Percentiles rank a stretch among this genome's conserved stretches.
These are phyloP conservation scores for Darevskia nairensis DNA, from an alignment of 2,797 vertebrate genomes.

Conservation along the genomic window DNA sequence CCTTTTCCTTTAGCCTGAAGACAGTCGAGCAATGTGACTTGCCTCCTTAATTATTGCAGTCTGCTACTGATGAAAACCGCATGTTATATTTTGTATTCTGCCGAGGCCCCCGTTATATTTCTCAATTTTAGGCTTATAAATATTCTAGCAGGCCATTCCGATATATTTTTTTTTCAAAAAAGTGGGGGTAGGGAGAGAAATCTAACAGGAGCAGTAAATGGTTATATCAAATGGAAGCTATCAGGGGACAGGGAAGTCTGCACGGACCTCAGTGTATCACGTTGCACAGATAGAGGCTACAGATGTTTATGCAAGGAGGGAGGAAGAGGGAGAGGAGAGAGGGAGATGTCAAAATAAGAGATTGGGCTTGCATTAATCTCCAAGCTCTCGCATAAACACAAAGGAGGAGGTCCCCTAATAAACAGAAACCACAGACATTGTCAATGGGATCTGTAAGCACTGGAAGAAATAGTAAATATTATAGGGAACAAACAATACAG, in stretches of 20 bases:
- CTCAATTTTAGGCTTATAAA: constrained; percentile 63
- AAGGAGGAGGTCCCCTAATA: too few species aligned
- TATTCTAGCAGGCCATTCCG: constrained; percentile 50
- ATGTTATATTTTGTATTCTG: constrained; percentile 55
- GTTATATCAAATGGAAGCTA: constrained; percentile 60
- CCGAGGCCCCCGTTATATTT: constrained; percentile 46
- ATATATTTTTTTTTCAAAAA: constrained; percentile 30
- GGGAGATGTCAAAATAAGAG: constrained; percentile 32
- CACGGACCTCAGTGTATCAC: constrained; percentile 49
- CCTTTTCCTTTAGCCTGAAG: not conserved
- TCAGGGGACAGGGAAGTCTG: constrained; percentile 28
- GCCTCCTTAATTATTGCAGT: constrained; percentile 48
- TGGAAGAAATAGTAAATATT: too few species aligned
- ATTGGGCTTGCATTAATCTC: not conserved
- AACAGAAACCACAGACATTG: too few species aligned
- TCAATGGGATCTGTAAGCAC: too few species aligned
- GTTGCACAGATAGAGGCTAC: constrained; percentile 56
- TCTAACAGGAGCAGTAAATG: constrained; percentile 48
- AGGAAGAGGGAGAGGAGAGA: not conserved
- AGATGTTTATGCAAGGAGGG: constrained; percentile 53
- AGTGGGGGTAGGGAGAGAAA: constrained; percentile 12
- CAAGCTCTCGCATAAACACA: too few species aligned
- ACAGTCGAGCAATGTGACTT: not conserved
- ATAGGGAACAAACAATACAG: too few species aligned
- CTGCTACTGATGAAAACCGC: constrained; percentile 23